A percentile compares a stretch with the other conserved stretches of the same genome.
phyloP scores from a whole-genome alignment of 2,888 invertebrate genomes.

The Cataglyphis cursor region DNA sequence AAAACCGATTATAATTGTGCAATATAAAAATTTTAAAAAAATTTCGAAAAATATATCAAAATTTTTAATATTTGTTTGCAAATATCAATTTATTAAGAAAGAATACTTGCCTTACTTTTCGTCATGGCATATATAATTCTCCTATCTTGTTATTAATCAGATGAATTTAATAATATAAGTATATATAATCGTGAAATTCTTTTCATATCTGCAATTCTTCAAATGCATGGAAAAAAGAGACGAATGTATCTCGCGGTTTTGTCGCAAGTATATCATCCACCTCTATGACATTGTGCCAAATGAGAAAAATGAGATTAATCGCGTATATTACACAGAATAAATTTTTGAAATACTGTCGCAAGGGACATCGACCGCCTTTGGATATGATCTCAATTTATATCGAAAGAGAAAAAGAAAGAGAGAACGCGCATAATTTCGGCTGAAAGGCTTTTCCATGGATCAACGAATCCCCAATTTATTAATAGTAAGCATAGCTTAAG shows the following conservation, averaged over 20 bases:
- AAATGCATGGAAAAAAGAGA: neutral
- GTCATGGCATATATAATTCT: constrained; percentile 8
- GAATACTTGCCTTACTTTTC: constrained; percentile 23
- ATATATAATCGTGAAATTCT: neutral
- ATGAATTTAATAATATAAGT: constrained; percentile 24
- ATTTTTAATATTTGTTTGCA: constrained; percentile 24
- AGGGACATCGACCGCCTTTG: neutral
- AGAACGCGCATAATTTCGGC: constrained; percentile 5
- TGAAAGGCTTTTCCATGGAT: constrained; percentile 6
- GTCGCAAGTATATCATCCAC: constrained; percentile 22
- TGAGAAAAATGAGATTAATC: constrained; percentile 26
- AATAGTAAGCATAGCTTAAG: constrained; percentile 30
- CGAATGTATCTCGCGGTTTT: neutral
- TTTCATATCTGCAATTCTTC: neutral
- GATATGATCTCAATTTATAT: neutral
- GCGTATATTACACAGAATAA: neutral
- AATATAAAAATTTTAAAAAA: neutral
- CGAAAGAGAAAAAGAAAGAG: neutral
- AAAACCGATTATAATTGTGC: constrained; percentile 13
- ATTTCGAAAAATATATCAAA: neutral
- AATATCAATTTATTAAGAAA: neutral
- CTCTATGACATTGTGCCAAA: constrained; percentile 42
- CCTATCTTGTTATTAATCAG: neutral
- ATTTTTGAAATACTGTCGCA: neutral
- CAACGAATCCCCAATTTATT: constrained; percentile 35